Conservation (phyloP, 2,888 invertebrate genomes). For the Nowickia ferox region DNA sequence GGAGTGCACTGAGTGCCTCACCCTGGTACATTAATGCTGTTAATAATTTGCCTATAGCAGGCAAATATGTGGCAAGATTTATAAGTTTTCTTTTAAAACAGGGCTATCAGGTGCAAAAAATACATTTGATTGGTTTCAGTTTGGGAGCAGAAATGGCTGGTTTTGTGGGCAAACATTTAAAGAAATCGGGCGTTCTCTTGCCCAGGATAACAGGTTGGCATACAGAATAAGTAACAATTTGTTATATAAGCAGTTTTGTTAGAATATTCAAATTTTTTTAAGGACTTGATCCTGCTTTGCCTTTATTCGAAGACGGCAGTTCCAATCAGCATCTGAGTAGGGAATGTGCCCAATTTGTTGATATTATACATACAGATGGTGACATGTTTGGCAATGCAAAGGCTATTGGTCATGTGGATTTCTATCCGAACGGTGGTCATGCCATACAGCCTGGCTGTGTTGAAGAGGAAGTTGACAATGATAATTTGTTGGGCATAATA, state of each 20-base stretch:
- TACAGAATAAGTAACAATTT: background rate
- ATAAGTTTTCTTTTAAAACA: slow-evolving; percentile 86
- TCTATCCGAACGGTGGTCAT: slow-evolving; percentile 89
- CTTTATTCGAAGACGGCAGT: slow-evolving; percentile 88
- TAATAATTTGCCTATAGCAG: slow-evolving; percentile 88
- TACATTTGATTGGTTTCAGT: slow-evolving; percentile 90
- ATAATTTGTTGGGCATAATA: slow-evolving; percentile 82
- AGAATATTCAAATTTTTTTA: background rate
- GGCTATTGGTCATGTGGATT: slow-evolving; percentile 89
- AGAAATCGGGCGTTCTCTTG: slow-evolving; percentile 84
- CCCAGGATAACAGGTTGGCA: slow-evolving; percentile 86
- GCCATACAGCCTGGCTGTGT: slow-evolving; percentile 89
- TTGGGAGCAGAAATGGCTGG: slow-evolving; percentile 89
- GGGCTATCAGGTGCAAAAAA: slow-evolving; percentile 85
- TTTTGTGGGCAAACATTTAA: slow-evolving; percentile 88
- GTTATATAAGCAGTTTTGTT: background rate
- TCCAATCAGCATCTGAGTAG: slow-evolving; percentile 86
- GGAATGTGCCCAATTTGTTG: slow-evolving; percentile 89
- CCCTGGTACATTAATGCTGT: slow-evolving; percentile 92
- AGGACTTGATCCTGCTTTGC: slow-evolving; percentile 93
- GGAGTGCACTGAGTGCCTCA: slow-evolving; percentile 89
- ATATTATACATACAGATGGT: slow-evolving; percentile 89
- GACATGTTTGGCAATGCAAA: slow-evolving; percentile 88
- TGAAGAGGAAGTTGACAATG: slow-evolving; percentile 84
- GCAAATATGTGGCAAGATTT: slow-evolving; percentile 87